phyloP scores from a whole-genome alignment of 2,888 invertebrate genomes.

The Drosophila algonquin region DNA sequence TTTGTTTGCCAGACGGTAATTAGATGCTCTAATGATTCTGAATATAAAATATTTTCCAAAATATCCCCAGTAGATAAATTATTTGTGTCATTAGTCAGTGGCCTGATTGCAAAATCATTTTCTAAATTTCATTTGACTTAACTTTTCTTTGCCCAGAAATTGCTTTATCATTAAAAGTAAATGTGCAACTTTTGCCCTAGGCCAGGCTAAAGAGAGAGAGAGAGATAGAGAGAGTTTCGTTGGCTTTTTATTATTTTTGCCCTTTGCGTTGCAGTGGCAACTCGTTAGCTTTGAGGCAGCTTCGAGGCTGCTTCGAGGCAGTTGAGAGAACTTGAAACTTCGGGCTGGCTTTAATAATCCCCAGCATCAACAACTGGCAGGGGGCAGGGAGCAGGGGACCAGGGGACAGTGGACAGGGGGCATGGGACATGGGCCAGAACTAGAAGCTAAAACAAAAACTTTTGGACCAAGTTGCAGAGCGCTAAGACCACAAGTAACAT shows the following conservation, averaged over 20 bases:
- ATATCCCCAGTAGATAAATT: neutral
- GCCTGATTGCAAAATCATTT: slow-evolving; percentile 32
- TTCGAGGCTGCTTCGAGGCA: slow-evolving; percentile 35
- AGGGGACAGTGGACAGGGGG: slow-evolving; percentile 24
- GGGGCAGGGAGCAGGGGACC: slow-evolving; percentile 29
- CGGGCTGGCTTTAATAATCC: slow-evolving; percentile 64
- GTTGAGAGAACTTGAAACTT: slow-evolving; percentile 49
- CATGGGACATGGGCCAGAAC: slow-evolving; percentile 49
- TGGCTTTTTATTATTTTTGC: slow-evolving; percentile 17
- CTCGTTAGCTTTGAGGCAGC: slow-evolving; percentile 61
- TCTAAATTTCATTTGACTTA: slow-evolving; percentile 5
- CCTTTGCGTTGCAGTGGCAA: slow-evolving; percentile 39
- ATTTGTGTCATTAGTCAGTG: slow-evolving; percentile 27
- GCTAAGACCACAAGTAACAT: slow-evolving; percentile 78
- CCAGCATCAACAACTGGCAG: slow-evolving; percentile 44
- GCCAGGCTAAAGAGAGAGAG: neutral
- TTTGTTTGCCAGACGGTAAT: neutral
- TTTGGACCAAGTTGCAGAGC: slow-evolving; percentile 67
- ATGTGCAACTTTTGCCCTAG: slow-evolving; percentile 35
- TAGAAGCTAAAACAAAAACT: slow-evolving; percentile 70
- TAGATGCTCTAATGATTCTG: neutral
- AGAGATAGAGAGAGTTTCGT: slow-evolving; percentile 10
- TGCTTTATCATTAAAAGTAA: slow-evolving; percentile 48
- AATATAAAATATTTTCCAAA: too few relatives aligned
- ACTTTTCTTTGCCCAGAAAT: slow-evolving; percentile 17